These are phyloP conservation scores for Thymelicus sylvestris DNA, from an alignment of 2,888 invertebrate genomes.

Conservation along the genomic window DNA sequence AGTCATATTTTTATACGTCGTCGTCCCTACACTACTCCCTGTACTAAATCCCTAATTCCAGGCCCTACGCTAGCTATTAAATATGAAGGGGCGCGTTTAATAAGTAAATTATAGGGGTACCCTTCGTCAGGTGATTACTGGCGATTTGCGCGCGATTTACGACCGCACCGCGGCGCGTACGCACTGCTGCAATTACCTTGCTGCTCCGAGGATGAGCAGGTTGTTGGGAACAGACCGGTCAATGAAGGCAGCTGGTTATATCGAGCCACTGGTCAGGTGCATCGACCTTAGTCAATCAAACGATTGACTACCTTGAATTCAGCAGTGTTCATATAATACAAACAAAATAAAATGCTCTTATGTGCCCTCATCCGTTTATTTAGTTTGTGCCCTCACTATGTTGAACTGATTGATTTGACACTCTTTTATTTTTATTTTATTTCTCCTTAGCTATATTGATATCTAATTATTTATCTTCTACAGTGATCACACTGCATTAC, in stretches of 20 bases:
- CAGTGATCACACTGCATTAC: too few species aligned
- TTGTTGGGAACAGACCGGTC: background rate
- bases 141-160: conserved; percentile 72
- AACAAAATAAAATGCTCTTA: too few species aligned
- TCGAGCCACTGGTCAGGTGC: background rate
- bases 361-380: too few species aligned
- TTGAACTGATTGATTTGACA: too few species aligned
- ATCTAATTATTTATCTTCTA: too few species aligned
- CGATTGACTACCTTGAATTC: background rate
- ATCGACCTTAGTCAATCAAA: background rate
- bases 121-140: conserved; percentile 69
- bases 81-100: conserved; percentile 30
- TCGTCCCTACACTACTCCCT: background rate
- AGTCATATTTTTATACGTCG: background rate
- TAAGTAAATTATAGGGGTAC: conserved; percentile 62
- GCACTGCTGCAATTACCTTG: conserved; percentile 71
- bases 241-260: background rate
- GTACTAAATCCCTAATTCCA: conserved; percentile 15
- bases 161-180: conserved; percentile 59
- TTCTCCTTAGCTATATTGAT: too few species aligned
- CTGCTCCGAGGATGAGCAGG: conserved; percentile 32
- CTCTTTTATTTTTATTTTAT: too few species aligned
- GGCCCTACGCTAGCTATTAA: conserved; percentile 20
- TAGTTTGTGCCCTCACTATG: too few species aligned
- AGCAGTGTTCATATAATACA: too few species aligned